These are phyloP conservation scores for Palythoa caribaeorum DNA, from an alignment of 92 coral and sea anemone genomes.

Conservation along the genomic window DNA sequence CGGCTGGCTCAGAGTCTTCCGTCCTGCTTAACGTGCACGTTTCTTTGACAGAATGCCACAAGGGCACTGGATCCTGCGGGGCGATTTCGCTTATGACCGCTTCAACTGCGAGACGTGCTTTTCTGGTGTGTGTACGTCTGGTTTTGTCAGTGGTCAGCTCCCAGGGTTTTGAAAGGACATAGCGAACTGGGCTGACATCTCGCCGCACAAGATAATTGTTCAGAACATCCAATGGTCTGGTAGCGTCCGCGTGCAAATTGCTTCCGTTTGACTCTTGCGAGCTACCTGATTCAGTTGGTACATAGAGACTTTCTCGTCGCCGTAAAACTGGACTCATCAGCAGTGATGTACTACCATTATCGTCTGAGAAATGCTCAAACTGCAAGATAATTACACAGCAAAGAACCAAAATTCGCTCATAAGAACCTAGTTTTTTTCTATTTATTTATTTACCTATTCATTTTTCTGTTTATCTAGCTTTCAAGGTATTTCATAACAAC, in stretches of 20 bases:
- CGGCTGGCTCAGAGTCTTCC: slow-evolving; percentile 39
- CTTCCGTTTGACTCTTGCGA: slow-evolving; percentile 9
- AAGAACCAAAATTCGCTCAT: background rate
- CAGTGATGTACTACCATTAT: slow-evolving; percentile 5
- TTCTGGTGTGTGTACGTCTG: slow-evolving; percentile 62
- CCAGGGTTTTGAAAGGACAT: slow-evolving; percentile 59
- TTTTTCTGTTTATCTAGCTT: slow-evolving; percentile 12
- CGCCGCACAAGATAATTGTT: slow-evolving; percentile 58
- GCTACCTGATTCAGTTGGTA: slow-evolving; percentile 24
- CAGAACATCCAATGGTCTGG: slow-evolving; percentile 63
- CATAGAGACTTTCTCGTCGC: slow-evolving; percentile 18
- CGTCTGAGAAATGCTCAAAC: background rate
- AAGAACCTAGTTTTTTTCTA: background rate
- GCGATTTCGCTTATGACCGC: slow-evolving; percentile 74
- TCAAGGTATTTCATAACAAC: background rate
- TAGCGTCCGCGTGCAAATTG: slow-evolving; percentile 4
- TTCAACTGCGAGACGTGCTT: slow-evolving; percentile 67
- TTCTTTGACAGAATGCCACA: slow-evolving; percentile 67
- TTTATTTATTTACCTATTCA: slow-evolving; percentile 3
- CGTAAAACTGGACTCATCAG: slow-evolving; percentile 11
- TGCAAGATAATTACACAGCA: background rate
- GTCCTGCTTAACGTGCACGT: slow-evolving; percentile 24
- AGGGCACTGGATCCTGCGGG: slow-evolving; percentile 55
- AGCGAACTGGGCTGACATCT: slow-evolving; percentile 73
- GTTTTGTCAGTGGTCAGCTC: slow-evolving; percentile 71